phyloP scores from a whole-genome alignment of 2,888 invertebrate species.

The Limnephilus marmoratus region DNA sequence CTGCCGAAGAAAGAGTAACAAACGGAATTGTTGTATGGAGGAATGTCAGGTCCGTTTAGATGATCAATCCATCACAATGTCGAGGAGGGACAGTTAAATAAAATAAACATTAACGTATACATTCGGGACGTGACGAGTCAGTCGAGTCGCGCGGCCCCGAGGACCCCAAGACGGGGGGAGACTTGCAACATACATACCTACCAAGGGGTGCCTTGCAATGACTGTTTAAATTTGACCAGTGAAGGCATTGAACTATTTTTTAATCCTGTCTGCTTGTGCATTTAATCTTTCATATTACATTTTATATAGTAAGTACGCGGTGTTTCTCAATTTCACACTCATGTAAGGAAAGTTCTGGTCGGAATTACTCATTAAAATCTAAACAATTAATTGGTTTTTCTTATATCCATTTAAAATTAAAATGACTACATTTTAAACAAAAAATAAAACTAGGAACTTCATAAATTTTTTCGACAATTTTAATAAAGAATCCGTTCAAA shows the following conservation, averaged over 20 bases:
- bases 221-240: neutral
- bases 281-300: neutral
- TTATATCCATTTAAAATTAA: too few relatives aligned
- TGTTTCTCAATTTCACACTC: too few relatives aligned
- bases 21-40: conserved; percentile 49
- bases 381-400: too few relatives aligned
- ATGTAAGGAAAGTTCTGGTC: too few relatives aligned
- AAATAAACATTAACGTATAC: conserved; percentile 63
- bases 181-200: neutral
- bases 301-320: too few relatives aligned
- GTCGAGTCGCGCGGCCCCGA: neutral
- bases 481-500: too few relatives aligned
- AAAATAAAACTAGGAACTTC: too few relatives aligned
- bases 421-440: too few relatives aligned
- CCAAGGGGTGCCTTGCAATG: conserved; percentile 13
- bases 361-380: too few relatives aligned
- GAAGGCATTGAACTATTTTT: conserved; percentile 2
- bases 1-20: conserved; percentile 52
- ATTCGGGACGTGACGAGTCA: conserved; percentile 38
- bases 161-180: conserved; percentile 39
- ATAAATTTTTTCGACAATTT: too few relatives aligned
- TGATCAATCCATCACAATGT: conserved; percentile 64
- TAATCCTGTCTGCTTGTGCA: neutral
- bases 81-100: conserved; percentile 61
- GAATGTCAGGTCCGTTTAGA: conserved; percentile 61